Evolutionary conservation across 2,888 invertebrate genomes (phyloP), one percentile per base, ranked within the genome.

Genomic region (Phytoseiulus persimilis): DNA sequence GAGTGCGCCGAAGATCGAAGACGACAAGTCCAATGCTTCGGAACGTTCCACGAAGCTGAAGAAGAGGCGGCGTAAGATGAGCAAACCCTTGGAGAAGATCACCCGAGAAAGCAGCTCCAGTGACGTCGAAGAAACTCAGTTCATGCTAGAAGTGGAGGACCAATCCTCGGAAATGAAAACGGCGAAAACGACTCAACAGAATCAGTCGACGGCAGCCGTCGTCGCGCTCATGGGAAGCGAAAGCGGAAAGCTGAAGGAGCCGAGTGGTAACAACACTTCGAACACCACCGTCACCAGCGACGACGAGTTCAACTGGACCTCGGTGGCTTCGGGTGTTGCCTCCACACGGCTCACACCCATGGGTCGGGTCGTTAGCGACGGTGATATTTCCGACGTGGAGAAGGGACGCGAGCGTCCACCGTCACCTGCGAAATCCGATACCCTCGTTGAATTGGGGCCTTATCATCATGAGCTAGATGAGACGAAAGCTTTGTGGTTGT

Each of bases 151-250:
- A 28, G 87, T 33, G 0, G 32, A 87, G 9, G 87, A 87, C 33
- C 39, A 87, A 23, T 90, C 90, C 90, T 23, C 89, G 87, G 83
- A 87, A 32, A 87, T 87, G 87, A 87, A 83, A 91, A 90, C n/a
- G 89, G 89, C 90, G 87, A 45, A 65, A 91, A 92, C 87, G 11
- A 87, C 87, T n/a, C 87, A 87, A 32, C 87, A 39, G n/a, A 87
- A 87, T 87, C 39, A 28, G n/a, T 87, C 87, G 14, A 87, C 87
- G 23, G 31, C 84, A 31, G 32, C 84, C 18, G 33, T 33, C 32
- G 32, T 18, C 87, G 33, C 32, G 1, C 32, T 11, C 87, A 28
- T 11, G 11, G 32, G 39, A 28, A 87, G 39, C 32, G 33, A 84
- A 23, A 31, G 84, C 23, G 87, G n/a, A 3, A 87, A 87, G 32